These are phyloP conservation scores for Dusona sp. DNA, from an alignment of 2,888 invertebrate species.

Conservation along the genomic window DNA sequence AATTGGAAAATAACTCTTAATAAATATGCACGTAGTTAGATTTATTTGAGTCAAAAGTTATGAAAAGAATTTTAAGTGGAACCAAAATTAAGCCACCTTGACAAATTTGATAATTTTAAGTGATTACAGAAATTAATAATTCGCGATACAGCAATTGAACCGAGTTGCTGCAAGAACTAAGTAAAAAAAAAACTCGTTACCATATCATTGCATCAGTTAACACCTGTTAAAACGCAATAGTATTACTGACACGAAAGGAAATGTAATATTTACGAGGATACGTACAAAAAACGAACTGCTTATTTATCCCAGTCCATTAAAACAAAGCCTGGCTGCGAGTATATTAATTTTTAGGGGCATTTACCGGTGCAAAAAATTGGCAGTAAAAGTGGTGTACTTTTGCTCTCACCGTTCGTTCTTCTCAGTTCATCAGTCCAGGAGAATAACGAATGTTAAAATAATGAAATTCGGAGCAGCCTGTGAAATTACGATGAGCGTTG, in stretches of 20 bases:
- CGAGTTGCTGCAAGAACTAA: background rate
- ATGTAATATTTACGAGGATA: conserved; percentile 35
- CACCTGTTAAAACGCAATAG: background rate
- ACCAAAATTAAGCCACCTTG: background rate
- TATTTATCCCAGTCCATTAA: conserved; percentile 44
- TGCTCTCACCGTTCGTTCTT: conserved; percentile 1
- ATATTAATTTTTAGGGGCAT: conserved; percentile 8
- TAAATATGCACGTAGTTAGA: background rate
- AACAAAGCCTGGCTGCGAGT: conserved; percentile 17
- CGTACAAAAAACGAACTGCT: conserved; percentile 19
- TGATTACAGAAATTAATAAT: background rate
- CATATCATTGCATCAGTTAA: conserved; percentile 11
- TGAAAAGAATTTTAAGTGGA: background rate
- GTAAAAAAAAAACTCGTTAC: background rate
- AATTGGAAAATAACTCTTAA: background rate
- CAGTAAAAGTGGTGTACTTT: conserved; percentile 16
- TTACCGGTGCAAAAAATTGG: conserved; percentile 18
- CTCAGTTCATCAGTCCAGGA: background rate
- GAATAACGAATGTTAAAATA: conserved; percentile 34
- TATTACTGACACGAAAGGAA: conserved; percentile 35
- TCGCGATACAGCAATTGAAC: conserved; percentile 1
- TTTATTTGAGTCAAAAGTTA: background rate
- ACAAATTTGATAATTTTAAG: background rate
- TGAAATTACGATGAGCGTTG: conserved; percentile 37
- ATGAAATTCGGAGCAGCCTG: conserved; percentile 40